These are phyloP conservation scores for Sardinella longiceps DNA, from an alignment of 2,797 vertebrate genomes.

Conservation along the genomic window DNA sequence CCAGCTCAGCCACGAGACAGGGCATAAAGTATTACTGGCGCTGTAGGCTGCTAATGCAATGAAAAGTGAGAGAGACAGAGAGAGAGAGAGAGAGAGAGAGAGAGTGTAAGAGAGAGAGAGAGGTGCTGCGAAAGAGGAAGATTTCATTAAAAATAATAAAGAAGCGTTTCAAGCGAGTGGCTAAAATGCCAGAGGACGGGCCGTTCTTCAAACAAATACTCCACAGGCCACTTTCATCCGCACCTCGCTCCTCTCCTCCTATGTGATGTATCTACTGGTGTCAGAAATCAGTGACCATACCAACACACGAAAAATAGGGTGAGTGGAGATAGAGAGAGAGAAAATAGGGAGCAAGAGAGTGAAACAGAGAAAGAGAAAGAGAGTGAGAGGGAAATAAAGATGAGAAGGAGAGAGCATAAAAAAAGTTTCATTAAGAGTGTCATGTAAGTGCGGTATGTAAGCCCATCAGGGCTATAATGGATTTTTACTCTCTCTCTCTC, in stretches of 20 bases:
- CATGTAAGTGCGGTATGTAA: constrained; percentile 16
- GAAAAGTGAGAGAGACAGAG: neutral
- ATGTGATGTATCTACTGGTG: neutral
- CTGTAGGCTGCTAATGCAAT: constrained; percentile 62
- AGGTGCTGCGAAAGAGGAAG: constrained; percentile 49
- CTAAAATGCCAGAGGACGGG: constrained; percentile 62
- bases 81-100: constrained; percentile 57
- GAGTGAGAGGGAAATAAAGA: neutral
- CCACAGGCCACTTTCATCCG: constrained; percentile 51
- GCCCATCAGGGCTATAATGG: neutral
- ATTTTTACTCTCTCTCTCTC: constrained; percentile 1
- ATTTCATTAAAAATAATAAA: constrained; percentile 77
- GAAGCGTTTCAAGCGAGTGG: constrained; percentile 70
- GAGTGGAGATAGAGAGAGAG: neutral
- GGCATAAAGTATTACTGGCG: constrained; percentile 50
- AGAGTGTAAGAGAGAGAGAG: no score
- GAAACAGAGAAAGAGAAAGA: neutral
- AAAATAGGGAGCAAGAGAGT: neutral
- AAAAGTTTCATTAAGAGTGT: constrained; percentile 4
- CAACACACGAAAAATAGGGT: constrained; percentile 44
- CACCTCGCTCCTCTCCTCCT: neutral
- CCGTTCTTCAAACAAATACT: constrained; percentile 60
- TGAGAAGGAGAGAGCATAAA: neutral
- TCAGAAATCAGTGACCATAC: constrained; percentile 3
- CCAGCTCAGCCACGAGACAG: constrained; percentile 61